Evolutionary conservation across 2,888 invertebrate genomes (phyloP).

Genomic region (Gastracanthus pulcherrimus): DNA sequence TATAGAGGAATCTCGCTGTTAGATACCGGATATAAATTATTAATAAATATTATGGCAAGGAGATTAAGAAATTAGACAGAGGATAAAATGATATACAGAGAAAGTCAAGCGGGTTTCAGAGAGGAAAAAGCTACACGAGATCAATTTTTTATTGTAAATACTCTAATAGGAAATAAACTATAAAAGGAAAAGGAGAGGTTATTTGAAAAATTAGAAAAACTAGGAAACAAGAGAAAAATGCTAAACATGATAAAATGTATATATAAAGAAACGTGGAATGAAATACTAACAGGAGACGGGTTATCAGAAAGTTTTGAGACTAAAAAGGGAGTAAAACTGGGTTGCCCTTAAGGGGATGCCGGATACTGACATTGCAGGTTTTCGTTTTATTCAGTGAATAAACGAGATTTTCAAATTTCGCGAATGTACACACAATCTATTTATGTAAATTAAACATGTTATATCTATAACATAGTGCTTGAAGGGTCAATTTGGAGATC

Average conservation of each 20-base stretch:
- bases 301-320: not conserved
- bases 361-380: too few relatives aligned
- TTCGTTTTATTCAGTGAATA: too few relatives aligned
- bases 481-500: too few relatives aligned
- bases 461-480: too few relatives aligned
- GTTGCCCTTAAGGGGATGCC: constrained; percentile 2
- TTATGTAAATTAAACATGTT: too few relatives aligned
- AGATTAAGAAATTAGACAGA: constrained; percentile 29
- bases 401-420: too few relatives aligned
- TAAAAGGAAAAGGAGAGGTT: not conserved
- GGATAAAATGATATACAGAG: not conserved
- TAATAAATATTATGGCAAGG: constrained; percentile 11
- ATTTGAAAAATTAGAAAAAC: not conserved
- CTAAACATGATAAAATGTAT: not conserved
- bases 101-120: constrained; percentile 29
- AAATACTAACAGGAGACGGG: not conserved
- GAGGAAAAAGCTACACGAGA: not conserved
- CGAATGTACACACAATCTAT: too few relatives aligned
- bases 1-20: constrained; percentile 30
- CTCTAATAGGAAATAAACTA: not conserved
- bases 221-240: constrained; percentile 20
- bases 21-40: constrained; percentile 28
- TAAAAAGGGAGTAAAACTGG: not conserved
- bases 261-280: not conserved
- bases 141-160: constrained; percentile 1